Percentiles rank a stretch among this genome's conserved stretches.
Evolutionary conservation across 2,113 vertebrate genomes (phyloP).

Genomic region (Megalops atlanticus): DNA sequence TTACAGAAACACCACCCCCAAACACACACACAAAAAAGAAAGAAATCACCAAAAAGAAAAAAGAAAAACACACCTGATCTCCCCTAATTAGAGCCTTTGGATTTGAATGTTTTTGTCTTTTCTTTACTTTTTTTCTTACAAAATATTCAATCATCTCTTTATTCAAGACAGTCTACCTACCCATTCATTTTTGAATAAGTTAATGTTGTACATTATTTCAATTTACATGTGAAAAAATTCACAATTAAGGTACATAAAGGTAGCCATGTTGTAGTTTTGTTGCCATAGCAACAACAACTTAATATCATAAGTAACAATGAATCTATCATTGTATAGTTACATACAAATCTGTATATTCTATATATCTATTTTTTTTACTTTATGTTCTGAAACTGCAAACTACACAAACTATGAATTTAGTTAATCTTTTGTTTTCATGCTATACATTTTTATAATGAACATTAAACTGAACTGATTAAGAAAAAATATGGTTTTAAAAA

Average conservation of each 20-base stretch:
- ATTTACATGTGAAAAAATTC: constrained; percentile 85
- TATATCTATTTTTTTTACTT: constrained; percentile 65
- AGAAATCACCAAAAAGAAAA: not conserved
- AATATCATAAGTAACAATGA: constrained; percentile 90
- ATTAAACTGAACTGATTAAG: constrained; percentile 49
- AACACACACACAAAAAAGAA: not conserved
- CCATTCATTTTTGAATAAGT: constrained; percentile 81
- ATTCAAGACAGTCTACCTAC: constrained; percentile 81
- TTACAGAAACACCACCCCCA: not conserved
- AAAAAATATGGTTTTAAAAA: constrained; percentile 64
- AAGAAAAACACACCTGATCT: constrained; percentile 1
- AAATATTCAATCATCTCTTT: constrained; percentile 80
- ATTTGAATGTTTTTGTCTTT: constrained; percentile 63
- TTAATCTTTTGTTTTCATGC: constrained; percentile 75
- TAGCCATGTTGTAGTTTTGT: constrained; percentile 99
- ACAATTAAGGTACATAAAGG: constrained; percentile 91
- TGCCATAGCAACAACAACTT: constrained; percentile 91
- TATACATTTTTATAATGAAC: constrained; percentile 68
- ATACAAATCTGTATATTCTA: constrained; percentile 75
- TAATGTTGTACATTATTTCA: constrained; percentile 82
- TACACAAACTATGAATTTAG: constrained; percentile 81
- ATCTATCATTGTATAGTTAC: constrained; percentile 82
- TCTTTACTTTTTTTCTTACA: constrained; percentile 78
- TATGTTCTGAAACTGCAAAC: constrained; percentile 83
- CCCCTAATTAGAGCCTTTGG: constrained; percentile 10